A percentile compares a stretch with the other conserved stretches of the same genome.
Evolutionary conservation across 1,140 invertebrate species (phyloP).

Genomic region (Cheumatopsyche charites): DNA sequence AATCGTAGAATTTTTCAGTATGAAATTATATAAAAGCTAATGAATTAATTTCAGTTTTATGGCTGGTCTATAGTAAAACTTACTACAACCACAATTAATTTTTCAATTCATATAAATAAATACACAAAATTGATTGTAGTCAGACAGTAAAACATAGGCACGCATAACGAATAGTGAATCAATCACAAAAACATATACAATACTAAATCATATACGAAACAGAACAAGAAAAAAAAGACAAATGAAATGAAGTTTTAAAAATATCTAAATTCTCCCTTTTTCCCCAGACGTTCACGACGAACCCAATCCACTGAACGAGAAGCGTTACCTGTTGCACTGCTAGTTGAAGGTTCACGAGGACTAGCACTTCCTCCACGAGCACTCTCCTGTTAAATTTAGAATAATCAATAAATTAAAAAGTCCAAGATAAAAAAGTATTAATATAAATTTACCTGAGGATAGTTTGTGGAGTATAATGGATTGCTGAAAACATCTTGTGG

Average conservation of each 20-base stretch:
- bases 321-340: conserved; percentile 47
- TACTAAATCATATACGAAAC: not conserved
- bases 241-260: conserved; percentile 66
- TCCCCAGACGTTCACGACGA: conserved; percentile 85
- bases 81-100: no score
- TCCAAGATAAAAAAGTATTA: not conserved
- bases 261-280: conserved; percentile 96
- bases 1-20: no score
- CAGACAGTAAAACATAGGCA: no score
- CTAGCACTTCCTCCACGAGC: conserved; percentile 59
- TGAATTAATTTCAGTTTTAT: no score
- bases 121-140: no score
- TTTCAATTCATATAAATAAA: no score
- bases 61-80: no score
- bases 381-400: no score
- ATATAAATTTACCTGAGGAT: conserved; percentile 53
- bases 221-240: not conserved
- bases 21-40: no score
- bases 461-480: conserved; percentile 69
- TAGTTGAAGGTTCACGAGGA: conserved; percentile 59
- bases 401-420: not conserved
- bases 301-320: conserved; percentile 72
- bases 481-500: conserved; percentile 74
- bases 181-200: no score
- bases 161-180: no score